Conservation (phyloP, 1,140 invertebrate genomes). For the Brachionus koreanus region DNA sequence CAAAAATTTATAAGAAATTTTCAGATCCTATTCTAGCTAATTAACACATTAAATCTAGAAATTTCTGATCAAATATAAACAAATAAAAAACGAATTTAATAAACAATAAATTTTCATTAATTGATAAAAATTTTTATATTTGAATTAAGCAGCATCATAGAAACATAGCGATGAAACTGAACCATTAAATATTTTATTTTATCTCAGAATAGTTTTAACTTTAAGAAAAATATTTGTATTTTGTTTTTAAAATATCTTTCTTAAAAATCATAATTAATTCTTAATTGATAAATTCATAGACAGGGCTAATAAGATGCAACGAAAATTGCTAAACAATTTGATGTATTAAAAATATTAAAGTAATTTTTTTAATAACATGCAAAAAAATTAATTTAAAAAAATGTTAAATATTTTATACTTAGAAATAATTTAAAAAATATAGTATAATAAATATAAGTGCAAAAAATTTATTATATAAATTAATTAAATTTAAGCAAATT, state of each 20-base stretch:
- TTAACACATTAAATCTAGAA: too few relatives aligned
- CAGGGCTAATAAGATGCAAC: neutral
- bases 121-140: neutral
- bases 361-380: too few relatives aligned
- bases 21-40: too few relatives aligned
- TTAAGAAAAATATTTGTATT: neutral
- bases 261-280: neutral
- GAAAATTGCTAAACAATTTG: neutral
- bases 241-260: neutral
- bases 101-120: neutral
- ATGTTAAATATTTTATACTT: too few relatives aligned
- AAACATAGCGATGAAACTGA: neutral
- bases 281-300: neutral
- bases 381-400: too few relatives aligned
- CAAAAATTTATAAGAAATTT: too few relatives aligned
- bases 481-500: too few relatives aligned
- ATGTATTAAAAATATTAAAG: too few relatives aligned
- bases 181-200: neutral
- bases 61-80: too few relatives aligned
- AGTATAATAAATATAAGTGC: too few relatives aligned
- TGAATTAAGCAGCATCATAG: neutral
- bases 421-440: too few relatives aligned
- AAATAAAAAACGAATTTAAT: neutral
- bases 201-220: neutral
- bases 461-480: too few relatives aligned